phyloP scores from a whole-genome alignment of 2,797 vertebrate species.

The Florisuga fusca region DNA sequence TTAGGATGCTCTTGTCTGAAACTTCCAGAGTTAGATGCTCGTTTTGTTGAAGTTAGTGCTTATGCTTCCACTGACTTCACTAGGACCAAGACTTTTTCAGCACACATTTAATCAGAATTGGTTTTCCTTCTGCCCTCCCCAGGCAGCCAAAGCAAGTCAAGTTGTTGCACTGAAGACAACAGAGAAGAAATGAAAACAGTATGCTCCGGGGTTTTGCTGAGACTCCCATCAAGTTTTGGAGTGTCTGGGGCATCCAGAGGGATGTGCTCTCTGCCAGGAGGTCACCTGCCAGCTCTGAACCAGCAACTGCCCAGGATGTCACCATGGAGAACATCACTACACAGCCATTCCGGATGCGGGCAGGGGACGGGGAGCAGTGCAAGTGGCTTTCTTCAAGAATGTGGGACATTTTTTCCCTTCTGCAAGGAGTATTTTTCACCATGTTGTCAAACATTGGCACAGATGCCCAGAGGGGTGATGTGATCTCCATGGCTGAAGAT shows the following conservation, averaged over 20 bases:
- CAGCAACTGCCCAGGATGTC: fast-evolving
- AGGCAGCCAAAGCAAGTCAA: neutral
- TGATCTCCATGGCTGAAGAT: neutral
- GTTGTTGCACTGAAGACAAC: neutral
- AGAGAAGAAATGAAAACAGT: neutral
- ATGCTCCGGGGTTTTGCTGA: neutral
- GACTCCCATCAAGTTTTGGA: fast-evolving
- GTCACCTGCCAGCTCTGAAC: neutral
- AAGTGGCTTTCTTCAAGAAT: neutral
- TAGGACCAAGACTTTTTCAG: neutral
- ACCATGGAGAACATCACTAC: fast-evolving
- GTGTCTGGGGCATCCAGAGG: neutral
- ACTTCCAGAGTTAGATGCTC: neutral
- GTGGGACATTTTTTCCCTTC: neutral
- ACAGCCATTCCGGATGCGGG: fast-evolving
- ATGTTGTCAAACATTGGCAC: fast-evolving
- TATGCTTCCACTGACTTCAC: neutral
- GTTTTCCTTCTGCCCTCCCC: neutral
- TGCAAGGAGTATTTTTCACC: neutral
- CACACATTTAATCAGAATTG: fast-evolving
- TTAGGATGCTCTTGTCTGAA: neutral
- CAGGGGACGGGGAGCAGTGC: neutral
- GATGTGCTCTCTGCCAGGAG: neutral
- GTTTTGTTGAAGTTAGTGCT: neutral
- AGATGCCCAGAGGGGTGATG: neutral